Evolutionary conservation across 2,797 vertebrate species (phyloP).

Genomic region (Megaceryle alcyon): DNA sequence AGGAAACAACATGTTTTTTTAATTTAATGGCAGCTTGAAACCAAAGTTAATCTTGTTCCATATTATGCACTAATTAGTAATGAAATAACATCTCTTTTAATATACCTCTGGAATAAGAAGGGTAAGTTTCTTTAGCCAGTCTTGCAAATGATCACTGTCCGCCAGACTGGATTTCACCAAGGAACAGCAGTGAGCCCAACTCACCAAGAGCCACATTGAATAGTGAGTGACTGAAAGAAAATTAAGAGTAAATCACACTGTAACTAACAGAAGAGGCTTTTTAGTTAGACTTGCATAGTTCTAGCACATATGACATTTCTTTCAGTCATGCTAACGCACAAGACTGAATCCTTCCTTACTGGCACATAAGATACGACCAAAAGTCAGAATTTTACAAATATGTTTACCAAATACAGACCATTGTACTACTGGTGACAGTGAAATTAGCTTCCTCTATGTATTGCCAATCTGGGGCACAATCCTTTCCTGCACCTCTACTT

Average conservation of each 20-base stretch:
- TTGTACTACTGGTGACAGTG: neutral
- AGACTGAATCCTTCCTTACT: neutral
- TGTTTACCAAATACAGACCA: neutral
- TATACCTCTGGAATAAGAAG: constrained; percentile 96
- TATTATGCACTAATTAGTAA: neutral
- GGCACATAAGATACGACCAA: neutral
- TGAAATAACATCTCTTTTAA: neutral
- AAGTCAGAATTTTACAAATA: neutral
- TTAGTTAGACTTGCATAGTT: neutral
- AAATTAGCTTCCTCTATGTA: neutral
- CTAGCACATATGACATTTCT: neutral
- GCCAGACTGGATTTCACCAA: constrained; percentile 96
- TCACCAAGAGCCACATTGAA: constrained; percentile 99
- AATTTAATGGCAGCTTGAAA: neutral
- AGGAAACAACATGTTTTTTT: neutral
- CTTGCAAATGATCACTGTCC: constrained; percentile 95
- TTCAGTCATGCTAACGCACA: neutral
- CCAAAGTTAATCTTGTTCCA: neutral
- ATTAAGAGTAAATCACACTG: neutral
- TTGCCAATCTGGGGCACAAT: neutral
- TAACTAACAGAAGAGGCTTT: neutral
- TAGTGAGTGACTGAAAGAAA: constrained; percentile 92
- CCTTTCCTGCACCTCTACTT: neutral
- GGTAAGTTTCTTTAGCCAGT: constrained; percentile 97
- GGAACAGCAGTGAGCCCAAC: constrained; percentile 98